These are phyloP conservation scores for Phoxinus phoxinus DNA, from an alignment of 2,113 vertebrate genomes.

Conservation along the genomic window DNA sequence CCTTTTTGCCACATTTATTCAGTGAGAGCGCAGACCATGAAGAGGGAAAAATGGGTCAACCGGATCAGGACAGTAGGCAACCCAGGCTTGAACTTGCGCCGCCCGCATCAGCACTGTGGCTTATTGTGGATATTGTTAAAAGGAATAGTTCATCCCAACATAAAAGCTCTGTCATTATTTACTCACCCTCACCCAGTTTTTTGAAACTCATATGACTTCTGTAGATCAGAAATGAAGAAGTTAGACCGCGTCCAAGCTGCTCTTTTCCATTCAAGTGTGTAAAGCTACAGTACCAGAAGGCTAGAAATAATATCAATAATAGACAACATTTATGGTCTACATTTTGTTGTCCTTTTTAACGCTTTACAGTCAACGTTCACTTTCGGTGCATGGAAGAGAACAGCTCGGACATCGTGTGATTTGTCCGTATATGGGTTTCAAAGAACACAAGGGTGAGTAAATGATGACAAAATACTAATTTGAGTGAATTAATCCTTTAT, in stretches of 20 bases:
- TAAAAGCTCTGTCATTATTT: slow-evolving; percentile 7
- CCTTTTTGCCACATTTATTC: too few species aligned
- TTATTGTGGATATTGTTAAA: neutral
- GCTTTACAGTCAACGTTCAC: neutral
- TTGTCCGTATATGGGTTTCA: neutral
- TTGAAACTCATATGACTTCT: neutral
- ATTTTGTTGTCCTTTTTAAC: neutral
- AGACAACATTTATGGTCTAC: neutral
- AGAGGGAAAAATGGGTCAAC: neutral
- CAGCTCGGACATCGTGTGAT: neutral
- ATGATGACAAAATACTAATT: slow-evolving; percentile 8
- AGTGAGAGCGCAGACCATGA: too few species aligned
- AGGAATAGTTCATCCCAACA: slow-evolving; percentile 10
- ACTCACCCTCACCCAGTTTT: neutral
- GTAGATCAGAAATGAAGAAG: neutral
- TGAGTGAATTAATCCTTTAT: slow-evolving; percentile 6
- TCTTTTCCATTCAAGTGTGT: neutral
- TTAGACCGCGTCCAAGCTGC: neutral
- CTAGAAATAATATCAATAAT: neutral
- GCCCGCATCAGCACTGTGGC: neutral
- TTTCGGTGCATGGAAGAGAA: neutral
- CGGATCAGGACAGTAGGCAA: neutral
- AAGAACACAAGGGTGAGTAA: neutral
- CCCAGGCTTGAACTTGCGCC: neutral
- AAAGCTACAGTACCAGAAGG: neutral